Base-by-base conservation (phyloP, 2,797 vertebrate species). In the Rhinatrema bivittatum region DNA sequence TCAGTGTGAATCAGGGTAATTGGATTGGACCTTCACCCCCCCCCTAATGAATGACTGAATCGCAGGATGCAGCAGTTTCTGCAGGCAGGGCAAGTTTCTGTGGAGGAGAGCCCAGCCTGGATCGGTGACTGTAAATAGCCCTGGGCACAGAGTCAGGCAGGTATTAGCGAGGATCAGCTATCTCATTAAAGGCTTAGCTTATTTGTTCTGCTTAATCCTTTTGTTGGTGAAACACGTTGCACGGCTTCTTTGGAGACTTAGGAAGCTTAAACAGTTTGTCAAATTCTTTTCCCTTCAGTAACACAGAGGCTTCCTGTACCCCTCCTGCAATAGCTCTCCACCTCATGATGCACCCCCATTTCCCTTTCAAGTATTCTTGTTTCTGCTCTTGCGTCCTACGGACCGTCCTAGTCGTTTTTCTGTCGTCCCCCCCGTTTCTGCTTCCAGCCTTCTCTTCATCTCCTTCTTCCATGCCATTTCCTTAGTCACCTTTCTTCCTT, bases 141-240 rank as follows among this genome's bases (percentile, higher is more conserved):
- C 37, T 60, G 70, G 75, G 83, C 82, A 76, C 72, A 86, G 79
- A 90, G 85, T 81, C 85, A 86, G 84, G 78, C 66, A 72, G 77
- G 82, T 48, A 86, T 82, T 82, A 86, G 84, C 53, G 78, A n/a
- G 88, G 87, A 90, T 90, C 85, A 87, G 88, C 83, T 86, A 87
- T 88, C 89, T 91, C 89, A 91, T 91, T 93, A 93, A 87, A 85
- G 86, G 90, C 87, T 93, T 91, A 91, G 86, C 81, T 84, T 88
- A 88, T 91, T 91, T 89, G 86, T 88, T 88, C 82, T 81, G 86
- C 81, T 79, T 81, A 78, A 79, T 83, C 82, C 87, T 78, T 91
- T 91, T 91, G 87, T 89, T 82, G 72, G 74, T 83, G 72, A 82
- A 88, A 87, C 85, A 90, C 87, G 90, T 89, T 89, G 82, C 78